Evolutionary conservation across 2,797 vertebrate genomes (phyloP).

Genomic region (Uromys caudimaculatus): DNA sequence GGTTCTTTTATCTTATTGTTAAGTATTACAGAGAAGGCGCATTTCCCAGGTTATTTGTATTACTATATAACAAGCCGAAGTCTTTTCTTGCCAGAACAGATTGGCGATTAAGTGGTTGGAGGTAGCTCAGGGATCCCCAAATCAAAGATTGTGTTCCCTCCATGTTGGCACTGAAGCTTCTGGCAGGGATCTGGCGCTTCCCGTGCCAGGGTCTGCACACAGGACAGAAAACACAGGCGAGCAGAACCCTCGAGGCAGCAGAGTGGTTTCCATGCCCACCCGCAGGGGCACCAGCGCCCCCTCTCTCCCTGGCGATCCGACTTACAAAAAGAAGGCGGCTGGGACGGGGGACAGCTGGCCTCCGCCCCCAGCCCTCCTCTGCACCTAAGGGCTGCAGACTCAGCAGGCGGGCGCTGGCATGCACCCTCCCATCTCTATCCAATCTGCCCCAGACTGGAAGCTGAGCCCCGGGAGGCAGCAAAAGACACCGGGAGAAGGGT

Average conservation of each 20-base stretch:
- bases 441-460: background rate
- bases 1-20: background rate
- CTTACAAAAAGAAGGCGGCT: background rate
- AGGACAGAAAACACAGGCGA: background rate
- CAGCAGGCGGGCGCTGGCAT: background rate
- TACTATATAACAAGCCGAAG: background rate
- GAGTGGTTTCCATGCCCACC: conserved; percentile 39
- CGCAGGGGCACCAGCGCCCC: conserved; percentile 60
- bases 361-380: background rate
- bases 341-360: background rate
- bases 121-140: background rate
- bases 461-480: background rate
- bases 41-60: background rate
- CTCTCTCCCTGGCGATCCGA: background rate
- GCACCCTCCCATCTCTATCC: background rate
- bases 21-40: background rate
- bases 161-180: background rate
- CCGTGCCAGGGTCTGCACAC: background rate
- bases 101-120: background rate
- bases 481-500: background rate
- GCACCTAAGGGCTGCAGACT: background rate
- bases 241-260: background rate
- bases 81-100: background rate
- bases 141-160: background rate
- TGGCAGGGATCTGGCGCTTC: background rate